Evolutionary conservation across 2,113 vertebrate species (phyloP).

Genomic region (Eolophus roseicapilla): DNA sequence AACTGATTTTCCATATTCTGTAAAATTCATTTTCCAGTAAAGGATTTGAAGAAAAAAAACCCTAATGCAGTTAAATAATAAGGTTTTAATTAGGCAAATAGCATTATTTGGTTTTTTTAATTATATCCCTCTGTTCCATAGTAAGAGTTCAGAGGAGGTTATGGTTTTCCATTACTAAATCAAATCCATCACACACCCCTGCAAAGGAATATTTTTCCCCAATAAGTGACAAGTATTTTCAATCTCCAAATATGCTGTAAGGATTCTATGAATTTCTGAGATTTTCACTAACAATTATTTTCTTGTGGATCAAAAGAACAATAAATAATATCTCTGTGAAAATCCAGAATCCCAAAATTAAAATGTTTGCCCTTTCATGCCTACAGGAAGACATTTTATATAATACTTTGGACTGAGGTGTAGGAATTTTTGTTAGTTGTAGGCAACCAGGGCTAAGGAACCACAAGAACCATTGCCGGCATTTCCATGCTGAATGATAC

Average conservation of each 20-base stretch:
- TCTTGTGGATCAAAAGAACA: neutral
- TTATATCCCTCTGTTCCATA: neutral
- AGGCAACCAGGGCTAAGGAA: neutral
- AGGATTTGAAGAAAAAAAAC: neutral
- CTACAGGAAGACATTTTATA: neutral
- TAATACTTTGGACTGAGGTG: neutral
- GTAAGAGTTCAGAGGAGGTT: neutral
- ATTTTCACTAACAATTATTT: neutral
- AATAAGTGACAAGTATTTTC: neutral
- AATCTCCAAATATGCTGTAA: neutral
- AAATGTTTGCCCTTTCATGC: neutral
- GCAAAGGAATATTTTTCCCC: neutral
- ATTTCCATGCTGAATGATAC: neutral
- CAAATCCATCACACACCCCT: neutral
- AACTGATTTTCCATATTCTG: neutral
- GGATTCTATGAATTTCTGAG: neutral
- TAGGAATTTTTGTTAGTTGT: neutral
- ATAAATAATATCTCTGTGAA: neutral
- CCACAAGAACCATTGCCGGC: neutral
- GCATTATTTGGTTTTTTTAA: neutral
- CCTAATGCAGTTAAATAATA: neutral
- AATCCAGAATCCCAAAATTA: neutral
- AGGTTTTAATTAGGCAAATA: constrained; percentile 15
- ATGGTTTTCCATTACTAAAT: constrained; percentile 9
- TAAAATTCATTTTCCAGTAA: neutral